Evolutionary conservation across 1,140 invertebrate species (phyloP), one percentile per base, ranked within the genome.

Genomic region (Eupristina koningsbergeri): DNA sequence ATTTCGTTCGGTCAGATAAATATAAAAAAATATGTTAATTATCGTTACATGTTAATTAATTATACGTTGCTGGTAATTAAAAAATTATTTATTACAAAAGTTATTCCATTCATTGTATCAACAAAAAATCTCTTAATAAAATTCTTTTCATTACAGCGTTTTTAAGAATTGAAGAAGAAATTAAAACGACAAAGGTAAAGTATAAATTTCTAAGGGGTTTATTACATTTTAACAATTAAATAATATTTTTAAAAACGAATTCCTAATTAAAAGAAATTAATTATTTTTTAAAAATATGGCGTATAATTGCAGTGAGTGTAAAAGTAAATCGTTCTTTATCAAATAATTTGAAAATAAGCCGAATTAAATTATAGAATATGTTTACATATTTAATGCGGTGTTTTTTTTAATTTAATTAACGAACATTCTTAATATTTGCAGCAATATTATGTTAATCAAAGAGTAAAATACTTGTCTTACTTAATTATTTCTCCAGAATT

Each of bases 401-500:
- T 36, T 36, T n/a, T n/a, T 64, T 67, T 67, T 36, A 67, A 67
- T 71, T 71, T 71, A 71, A 71, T 71, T 71, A 71, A 71, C 36
- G 67, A 71, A 71, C 67, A n/a, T 41, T 71, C 36, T 71, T 71
- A 26, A 71, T 41, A 71, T 71, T 71, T 71, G 67, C 19, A 41
- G 39, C 22, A 41, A 41, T 74, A 67, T 74, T 83, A 83, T 83
- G 74, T 74, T 77, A 69, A 77, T 73, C 39, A 67, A 76, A 76
- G 53, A 29, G 61, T 64, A 76, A 76, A 67, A 58, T 58, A 61
- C 39, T 69, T 69, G 26, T 39, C 74, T 39, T 64, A 64, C 63
- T 80, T 73, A 77, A 83, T 83, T 83, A 83, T 83, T 79, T 63
- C 75, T 41, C 26, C n/a, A 63, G 69, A 78, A 73, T 78, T 64